A percentile compares a stretch with the other conserved stretches of the same genome.
phyloP scores from a whole-genome alignment of 2,888 invertebrate species.

The Tenthredo distinguenda region DNA sequence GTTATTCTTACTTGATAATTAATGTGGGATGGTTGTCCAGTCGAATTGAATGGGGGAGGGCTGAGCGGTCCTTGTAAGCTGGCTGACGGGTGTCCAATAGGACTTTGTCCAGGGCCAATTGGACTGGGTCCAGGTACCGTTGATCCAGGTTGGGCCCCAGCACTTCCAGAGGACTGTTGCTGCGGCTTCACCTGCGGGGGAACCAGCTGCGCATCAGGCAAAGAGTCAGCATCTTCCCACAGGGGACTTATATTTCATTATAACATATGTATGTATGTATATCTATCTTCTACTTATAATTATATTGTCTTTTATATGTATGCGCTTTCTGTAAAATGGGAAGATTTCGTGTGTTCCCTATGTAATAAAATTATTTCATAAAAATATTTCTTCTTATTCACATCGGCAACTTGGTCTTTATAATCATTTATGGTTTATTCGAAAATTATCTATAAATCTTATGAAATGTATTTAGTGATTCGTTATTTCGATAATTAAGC shows the following conservation, averaged over 20 bases:
- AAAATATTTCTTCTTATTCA: neutral
- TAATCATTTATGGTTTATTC: neutral
- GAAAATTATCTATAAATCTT: neutral
- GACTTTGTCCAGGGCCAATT: slow-evolving; percentile 76
- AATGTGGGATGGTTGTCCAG: slow-evolving; percentile 81
- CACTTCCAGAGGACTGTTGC: slow-evolving; percentile 82
- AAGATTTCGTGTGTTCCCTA: neutral
- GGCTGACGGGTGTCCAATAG: slow-evolving; percentile 82
- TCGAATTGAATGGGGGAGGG: slow-evolving; percentile 80
- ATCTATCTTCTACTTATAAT: slow-evolving; percentile 53
- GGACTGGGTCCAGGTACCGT: slow-evolving; percentile 76
- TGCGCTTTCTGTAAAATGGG: slow-evolving; percentile 10
- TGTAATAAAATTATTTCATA: neutral
- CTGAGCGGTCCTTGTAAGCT: slow-evolving; percentile 81
- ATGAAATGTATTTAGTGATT: neutral
- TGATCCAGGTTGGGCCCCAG: slow-evolving; percentile 77
- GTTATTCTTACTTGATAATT: slow-evolving; percentile 84
- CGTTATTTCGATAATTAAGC: neutral
- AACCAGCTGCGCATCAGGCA: slow-evolving; percentile 79
- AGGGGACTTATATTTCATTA: slow-evolving; percentile 73
- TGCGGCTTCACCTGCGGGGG: slow-evolving; percentile 89
- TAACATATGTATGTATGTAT: slow-evolving; percentile 56
- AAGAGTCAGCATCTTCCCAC: slow-evolving; percentile 78
- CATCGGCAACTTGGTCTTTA: neutral
- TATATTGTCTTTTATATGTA: slow-evolving; percentile 60